Percentiles rank a stretch among this genome's conserved stretches.
phyloP scores from a whole-genome alignment of 2,113 vertebrate genomes.

The Larimichthys polyactis region DNA sequence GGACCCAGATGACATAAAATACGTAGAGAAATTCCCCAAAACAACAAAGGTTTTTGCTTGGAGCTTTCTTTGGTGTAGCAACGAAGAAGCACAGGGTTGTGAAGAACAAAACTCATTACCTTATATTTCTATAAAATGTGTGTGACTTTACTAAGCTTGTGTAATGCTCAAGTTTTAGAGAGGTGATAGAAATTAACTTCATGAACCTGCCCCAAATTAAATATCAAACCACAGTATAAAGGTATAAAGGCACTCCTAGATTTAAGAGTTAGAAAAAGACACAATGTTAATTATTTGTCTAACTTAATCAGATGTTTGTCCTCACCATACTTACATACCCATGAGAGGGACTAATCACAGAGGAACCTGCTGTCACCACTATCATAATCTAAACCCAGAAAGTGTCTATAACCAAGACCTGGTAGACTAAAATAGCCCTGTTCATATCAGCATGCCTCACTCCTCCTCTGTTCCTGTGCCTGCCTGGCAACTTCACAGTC shows the following conservation, averaged over 20 bases:
- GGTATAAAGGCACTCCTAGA: not conserved
- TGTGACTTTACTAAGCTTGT: not conserved
- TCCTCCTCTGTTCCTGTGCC: constrained; percentile 68
- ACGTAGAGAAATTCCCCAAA: not conserved
- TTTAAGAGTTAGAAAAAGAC: not conserved
- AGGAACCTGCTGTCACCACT: constrained; percentile 50
- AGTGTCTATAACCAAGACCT: constrained; percentile 66
- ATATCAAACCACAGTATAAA: not conserved
- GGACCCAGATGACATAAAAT: not conserved
- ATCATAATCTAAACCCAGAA: constrained; percentile 70
- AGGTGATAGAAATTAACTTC: not conserved
- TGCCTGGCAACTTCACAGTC: constrained; percentile 68
- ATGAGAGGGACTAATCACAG: constrained; percentile 36
- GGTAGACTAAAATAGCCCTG: constrained; percentile 78
- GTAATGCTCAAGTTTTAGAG: not conserved
- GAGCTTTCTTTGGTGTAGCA: not conserved
- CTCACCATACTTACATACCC: not conserved
- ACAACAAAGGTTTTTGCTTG: not conserved
- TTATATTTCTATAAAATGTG: not conserved
- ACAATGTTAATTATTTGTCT: not conserved
- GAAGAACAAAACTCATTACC: not conserved
- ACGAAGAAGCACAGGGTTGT: not conserved
- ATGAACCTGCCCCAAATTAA: not conserved
- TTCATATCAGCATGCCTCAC: constrained; percentile 75
- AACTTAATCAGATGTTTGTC: constrained; percentile 49